A percentile compares a stretch with the other conserved stretches of the same genome.
Evolutionary conservation across 37 sponge, comb jelly and placozoan species (phyloP).

Genomic region (Haliclona indistincta): DNA sequence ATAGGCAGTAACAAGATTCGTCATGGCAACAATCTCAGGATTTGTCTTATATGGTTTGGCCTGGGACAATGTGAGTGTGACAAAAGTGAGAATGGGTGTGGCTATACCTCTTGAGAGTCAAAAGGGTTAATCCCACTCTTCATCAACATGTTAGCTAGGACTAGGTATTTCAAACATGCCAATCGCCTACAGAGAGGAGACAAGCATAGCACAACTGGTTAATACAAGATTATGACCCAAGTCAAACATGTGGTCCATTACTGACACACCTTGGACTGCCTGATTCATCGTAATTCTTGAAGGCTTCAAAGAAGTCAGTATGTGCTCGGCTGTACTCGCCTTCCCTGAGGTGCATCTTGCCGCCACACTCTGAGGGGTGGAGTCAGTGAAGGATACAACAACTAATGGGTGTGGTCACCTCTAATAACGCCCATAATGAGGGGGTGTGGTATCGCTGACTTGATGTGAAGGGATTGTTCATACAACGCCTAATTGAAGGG

Average conservation of each 20-base stretch:
- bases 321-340: conserved; percentile 92
- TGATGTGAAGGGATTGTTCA: conserved; percentile 92
- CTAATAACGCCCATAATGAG: conserved; percentile 99
- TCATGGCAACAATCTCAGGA: conserved; percentile 96
- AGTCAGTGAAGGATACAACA: neutral
- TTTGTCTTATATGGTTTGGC: conserved; percentile 95
- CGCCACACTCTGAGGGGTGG: conserved; percentile 86
- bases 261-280: conserved; percentile 87
- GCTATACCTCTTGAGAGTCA: conserved; percentile 87
- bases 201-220: neutral
- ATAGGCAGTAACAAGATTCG: conserved; percentile 93
- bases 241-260: conserved; percentile 3
- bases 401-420: conserved; percentile 40
- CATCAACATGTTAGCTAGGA: conserved; percentile 97
- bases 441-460: conserved; percentile 98
- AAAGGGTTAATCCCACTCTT: conserved; percentile 97
- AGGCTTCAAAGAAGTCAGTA: conserved; percentile 98
- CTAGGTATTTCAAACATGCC: conserved; percentile 95
- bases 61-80: conserved; percentile 17
- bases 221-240: neutral
- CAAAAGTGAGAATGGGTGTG: neutral
- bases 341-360: conserved; percentile 97
- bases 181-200: conserved; percentile 55
- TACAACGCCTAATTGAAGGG: conserved; percentile 60
- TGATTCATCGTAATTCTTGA: conserved; percentile 98